Percentiles rank a stretch among this genome's conserved stretches.
Conservation (phyloP, 2,113 vertebrate genomes). For the Lasiurus borealis region DNA sequence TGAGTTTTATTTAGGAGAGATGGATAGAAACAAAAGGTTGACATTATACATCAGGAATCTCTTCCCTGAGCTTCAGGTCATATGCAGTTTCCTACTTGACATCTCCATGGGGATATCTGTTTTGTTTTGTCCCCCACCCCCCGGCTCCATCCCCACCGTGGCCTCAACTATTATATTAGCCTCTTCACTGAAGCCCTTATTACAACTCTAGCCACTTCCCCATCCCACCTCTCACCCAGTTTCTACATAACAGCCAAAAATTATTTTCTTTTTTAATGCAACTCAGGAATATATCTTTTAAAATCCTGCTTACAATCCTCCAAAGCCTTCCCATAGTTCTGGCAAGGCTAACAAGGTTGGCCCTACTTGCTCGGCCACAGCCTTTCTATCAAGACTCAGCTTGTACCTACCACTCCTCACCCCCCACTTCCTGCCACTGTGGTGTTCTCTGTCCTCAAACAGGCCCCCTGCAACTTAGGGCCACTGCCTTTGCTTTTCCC, state of each 20-base stretch:
- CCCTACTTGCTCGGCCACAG: neutral
- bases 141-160: too few relatives aligned
- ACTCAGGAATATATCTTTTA: neutral
- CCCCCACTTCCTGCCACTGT: rapidly evolving
- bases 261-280: neutral
- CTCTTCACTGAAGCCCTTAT: neutral
- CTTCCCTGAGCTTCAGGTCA: neutral
- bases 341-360: neutral
- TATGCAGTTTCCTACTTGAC: neutral
- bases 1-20: neutral
- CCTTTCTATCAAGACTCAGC: neutral
- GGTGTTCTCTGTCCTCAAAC: neutral
- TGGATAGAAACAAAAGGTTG: neutral
- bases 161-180: neutral
- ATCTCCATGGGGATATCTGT: neutral
- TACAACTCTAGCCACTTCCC: neutral
- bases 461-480: neutral
- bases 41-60: neutral
- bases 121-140: neutral
- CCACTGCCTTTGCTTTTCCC: neutral
- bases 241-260: neutral
- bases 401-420: too few relatives aligned
- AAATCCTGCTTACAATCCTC: neutral
- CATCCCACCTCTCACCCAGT: neutral
- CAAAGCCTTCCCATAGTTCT: neutral